phyloP scores from a whole-genome alignment of 2,888 invertebrate genomes.

The Hanleya hanleyi region DNA sequence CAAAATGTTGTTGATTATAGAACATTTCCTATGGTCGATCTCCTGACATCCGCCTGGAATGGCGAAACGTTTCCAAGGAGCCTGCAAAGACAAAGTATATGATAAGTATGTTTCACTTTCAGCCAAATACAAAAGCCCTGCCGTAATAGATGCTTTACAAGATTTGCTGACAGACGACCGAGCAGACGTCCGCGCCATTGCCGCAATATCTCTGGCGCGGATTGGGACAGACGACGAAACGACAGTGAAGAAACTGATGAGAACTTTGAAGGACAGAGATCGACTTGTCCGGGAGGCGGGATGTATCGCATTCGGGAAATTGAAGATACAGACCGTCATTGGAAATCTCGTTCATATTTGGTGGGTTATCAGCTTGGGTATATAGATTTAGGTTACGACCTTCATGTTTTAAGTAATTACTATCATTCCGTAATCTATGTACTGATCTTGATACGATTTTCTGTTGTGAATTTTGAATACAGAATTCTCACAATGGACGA shows the following conservation, averaged over 20 bases:
- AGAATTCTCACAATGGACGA: no score
- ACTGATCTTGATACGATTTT: no score
- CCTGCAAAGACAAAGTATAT: no score
- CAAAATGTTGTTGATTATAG: no score
- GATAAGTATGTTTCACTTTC: constrained; percentile 13
- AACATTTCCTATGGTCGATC: no score
- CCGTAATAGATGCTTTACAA: constrained; percentile 55
- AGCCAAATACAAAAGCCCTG: constrained; percentile 56
- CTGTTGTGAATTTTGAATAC: no score
- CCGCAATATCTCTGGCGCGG: constrained; percentile 57
- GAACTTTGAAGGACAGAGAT: constrained; percentile 50
- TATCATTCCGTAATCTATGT: no score
- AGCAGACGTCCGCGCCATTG: constrained; percentile 54
- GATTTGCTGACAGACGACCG: constrained; percentile 56
- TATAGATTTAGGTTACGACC: no score
- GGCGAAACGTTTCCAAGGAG: no score
- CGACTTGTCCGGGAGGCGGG: constrained; percentile 57
- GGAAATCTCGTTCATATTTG: constrained; percentile 53
- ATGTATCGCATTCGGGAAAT: constrained; percentile 56
- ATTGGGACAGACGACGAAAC: constrained; percentile 42
- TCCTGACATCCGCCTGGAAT: no score
- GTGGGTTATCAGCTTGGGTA: constrained; percentile 34
- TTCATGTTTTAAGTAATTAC: no score
- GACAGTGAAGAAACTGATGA: constrained; percentile 39
- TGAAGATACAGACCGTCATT: constrained; percentile 49